Percentiles rank a stretch among this genome's conserved stretches.
phyloP scores from a whole-genome alignment of 2,797 vertebrate genomes.

The Acanthiza pusilla region DNA sequence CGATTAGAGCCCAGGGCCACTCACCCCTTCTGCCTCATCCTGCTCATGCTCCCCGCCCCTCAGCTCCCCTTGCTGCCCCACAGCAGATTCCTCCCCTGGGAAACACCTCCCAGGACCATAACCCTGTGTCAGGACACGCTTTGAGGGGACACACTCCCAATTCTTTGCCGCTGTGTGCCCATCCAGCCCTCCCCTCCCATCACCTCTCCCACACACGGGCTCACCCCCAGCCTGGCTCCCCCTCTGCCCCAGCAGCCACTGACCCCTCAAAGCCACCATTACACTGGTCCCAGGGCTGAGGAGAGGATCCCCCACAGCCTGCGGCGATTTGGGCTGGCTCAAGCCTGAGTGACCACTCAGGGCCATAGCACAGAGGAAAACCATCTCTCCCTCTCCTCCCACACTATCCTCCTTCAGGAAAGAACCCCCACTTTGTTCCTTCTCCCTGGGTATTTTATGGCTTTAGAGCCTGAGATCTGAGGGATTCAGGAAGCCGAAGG shows the following conservation, averaged over 20 bases:
- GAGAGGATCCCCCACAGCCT: background rate
- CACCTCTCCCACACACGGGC: background rate
- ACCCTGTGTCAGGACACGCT: background rate
- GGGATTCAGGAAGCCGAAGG: background rate
- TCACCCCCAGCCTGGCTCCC: background rate
- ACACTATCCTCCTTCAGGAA: background rate
- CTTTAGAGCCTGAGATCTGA: background rate
- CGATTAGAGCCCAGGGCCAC: conserved; percentile 64
- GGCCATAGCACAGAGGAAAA: background rate
- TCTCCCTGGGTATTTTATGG: background rate
- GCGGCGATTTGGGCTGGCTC: background rate
- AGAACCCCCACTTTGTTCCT: background rate
- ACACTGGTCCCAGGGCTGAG: background rate
- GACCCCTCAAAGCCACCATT: background rate
- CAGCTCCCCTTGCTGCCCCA: background rate
- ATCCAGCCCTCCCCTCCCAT: background rate
- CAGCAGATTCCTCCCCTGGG: background rate
- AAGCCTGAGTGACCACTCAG: rapidly evolving
- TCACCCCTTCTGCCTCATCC: background rate
- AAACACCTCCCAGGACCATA: background rate
- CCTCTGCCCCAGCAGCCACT: background rate
- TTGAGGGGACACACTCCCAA: background rate
- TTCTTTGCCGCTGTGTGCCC: background rate
- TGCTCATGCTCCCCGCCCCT: background rate
- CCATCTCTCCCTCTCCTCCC: background rate